These are phyloP conservation scores for Megamerina dolium DNA, from an alignment of 2,888 invertebrate genomes.

Conservation along the genomic window DNA sequence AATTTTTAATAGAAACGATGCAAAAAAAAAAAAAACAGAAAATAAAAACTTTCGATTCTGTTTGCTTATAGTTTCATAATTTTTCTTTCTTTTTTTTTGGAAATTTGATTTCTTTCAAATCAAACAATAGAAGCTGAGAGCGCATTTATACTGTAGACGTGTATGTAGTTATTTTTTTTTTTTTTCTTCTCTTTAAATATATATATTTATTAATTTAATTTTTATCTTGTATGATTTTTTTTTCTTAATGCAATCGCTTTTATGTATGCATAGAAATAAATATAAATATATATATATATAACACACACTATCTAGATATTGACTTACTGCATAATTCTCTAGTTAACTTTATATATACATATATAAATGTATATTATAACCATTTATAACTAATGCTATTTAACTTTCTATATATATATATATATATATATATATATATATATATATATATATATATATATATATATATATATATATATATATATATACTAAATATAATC, in stretches of 20 bases:
- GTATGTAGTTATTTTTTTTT: too few relatives aligned
- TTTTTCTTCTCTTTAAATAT: too few relatives aligned
- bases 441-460: slow-evolving; percentile 9
- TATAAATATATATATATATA: slow-evolving; percentile 16
- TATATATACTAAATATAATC: slow-evolving; percentile 10
- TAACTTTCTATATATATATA: slow-evolving; percentile 27
- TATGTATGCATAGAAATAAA: slow-evolving; percentile 8
- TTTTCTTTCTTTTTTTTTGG: slow-evolving; percentile 9
- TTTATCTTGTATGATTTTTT: slow-evolving; percentile 2
- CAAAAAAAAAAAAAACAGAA: slow-evolving; percentile 16
- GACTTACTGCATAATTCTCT: slow-evolving; percentile 23
- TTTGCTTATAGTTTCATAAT: slow-evolving; percentile 5
- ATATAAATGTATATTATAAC: slow-evolving; percentile 13
- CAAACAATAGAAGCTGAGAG: slow-evolving; percentile 6
- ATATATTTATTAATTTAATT: slow-evolving; percentile 1
- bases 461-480: slow-evolving; percentile 4
- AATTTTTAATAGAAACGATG: slow-evolving; percentile 3
- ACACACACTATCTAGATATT: slow-evolving; percentile 27
- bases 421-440: slow-evolving; percentile 11
- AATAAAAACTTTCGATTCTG: neutral
- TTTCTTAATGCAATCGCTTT: slow-evolving; percentile 5
- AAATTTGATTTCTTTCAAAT: slow-evolving; percentile 5
- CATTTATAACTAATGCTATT: slow-evolving; percentile 18
- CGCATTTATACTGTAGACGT: slow-evolving; percentile 15
- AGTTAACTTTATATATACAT: slow-evolving; percentile 17